Evolutionary conservation across 2,113 vertebrate genomes (phyloP), one percentile per base, ranked within the genome.

Genomic region (Odocoileus hemionus): DNA sequence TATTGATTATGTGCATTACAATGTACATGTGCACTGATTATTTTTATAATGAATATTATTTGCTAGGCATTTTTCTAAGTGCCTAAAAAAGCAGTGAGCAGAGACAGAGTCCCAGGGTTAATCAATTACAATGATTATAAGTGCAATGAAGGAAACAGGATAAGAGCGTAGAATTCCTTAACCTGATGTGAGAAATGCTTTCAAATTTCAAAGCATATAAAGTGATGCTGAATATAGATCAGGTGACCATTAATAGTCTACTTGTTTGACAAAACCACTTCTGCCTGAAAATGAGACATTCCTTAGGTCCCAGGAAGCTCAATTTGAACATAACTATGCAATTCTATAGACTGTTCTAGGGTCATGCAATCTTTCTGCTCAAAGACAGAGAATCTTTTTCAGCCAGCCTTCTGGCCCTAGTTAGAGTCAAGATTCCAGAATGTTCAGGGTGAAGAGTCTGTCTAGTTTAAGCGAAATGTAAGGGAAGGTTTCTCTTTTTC

Each of bases 31-130:
- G 19, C 67, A 23, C 2, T n/a, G 39, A 39, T 92, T 90, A 79
- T 52, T 94, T 95, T 89, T 78, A 78, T 84, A 54, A 52, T 78
- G 43, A 82, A n/a, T 96, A 60, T 82, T 95, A 17, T 54, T 86
- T 92, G n/a, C 39, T 33, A 84, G 36, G 43, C 3, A 50, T 82
- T 39, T 92, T 92, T 92, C 54, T 79, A 55, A 89, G n/a, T n/a
- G 11, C n/a, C 11, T 94, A 17, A 43, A 47, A 82, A 83, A 74
- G 15, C 60, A 55, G 5, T 80, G 54, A 79, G 84, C 3, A 11
- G 54, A 33, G 57, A 9, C 30, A 5, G 8, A 16, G 15, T 88
- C 16, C 50, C 36, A 84, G 6, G n/a, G 6, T 43, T 39, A 79
- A 25, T 89, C 30, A 61, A 19, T 76, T 58, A 14, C 0, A 82